phyloP scores from a whole-genome alignment of 2,888 invertebrate genomes.

The Didymodactylos carnosus region DNA sequence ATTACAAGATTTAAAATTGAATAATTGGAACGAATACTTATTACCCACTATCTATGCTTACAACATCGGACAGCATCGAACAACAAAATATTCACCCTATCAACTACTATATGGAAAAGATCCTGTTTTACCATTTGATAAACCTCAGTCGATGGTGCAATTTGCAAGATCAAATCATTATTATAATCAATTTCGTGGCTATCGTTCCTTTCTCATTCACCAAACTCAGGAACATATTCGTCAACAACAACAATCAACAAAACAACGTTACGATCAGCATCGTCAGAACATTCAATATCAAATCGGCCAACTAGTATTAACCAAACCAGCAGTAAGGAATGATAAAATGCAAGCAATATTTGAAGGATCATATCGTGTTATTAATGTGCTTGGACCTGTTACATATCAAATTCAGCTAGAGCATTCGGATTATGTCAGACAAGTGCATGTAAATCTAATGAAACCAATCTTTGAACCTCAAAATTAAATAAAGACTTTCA shows the following conservation, averaged over 20 bases:
- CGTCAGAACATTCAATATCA: background rate
- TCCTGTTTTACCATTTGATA: too few species aligned
- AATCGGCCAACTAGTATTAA: background rate
- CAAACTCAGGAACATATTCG: background rate
- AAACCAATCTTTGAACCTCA: background rate
- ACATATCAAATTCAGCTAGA: background rate
- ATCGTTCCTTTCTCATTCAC: background rate
- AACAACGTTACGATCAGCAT: background rate
- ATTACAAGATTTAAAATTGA: background rate
- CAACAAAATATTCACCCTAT: conserved; percentile 13
- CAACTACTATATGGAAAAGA: background rate
- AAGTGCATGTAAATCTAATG: background rate
- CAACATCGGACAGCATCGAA: conserved; percentile 12
- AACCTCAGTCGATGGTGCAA: background rate
- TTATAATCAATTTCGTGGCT: background rate
- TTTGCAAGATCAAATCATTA: background rate
- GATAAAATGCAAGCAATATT: background rate
- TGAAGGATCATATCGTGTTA: background rate
- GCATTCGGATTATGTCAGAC: background rate
- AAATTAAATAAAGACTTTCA: background rate
- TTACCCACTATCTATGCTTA: conserved; percentile 10
- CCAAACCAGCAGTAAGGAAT: background rate
- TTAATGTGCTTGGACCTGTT: background rate
- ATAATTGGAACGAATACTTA: conserved; percentile 16
- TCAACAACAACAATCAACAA: background rate